Base-by-base conservation (phyloP, 1,140 invertebrate genomes). In the Sogatella furcifera region DNA sequence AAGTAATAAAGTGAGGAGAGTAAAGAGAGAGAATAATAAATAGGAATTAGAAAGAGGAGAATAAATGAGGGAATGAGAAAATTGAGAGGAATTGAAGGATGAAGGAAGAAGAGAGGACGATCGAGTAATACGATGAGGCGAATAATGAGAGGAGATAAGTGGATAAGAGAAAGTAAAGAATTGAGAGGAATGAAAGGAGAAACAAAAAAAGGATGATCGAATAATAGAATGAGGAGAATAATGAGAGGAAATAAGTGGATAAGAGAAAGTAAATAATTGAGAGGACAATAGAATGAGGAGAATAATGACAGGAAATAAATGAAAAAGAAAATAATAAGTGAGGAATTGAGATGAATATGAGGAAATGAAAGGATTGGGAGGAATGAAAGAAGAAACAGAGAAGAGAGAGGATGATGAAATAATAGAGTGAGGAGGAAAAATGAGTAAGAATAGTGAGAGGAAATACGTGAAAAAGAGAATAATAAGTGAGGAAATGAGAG, bases 101-200 rank as follows among this genome's bases (percentile, higher is more conserved):
- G 28, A 61, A 60, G n/a, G 46, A 60, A 52, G 53, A 38, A 60
- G 59, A 60, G 59, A 60, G 44, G 53, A 49, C 55, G 58, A 60
- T 44, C 34, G 58, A 54, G 58, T n/a, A n/a, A n/a, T n/a, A n/a
- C n/a, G n/a, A n/a, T n/a, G 52, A 49, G 53, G 44, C 55, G 58
- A 60, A 49, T 52, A 49, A 60, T 44, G 53, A 49, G 52, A 44
- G 53, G 52, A 24, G 53, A 44, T 24, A 49, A 60, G 17, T n/a
- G 46, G 28, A 31, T 11, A 22, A 17, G 46, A n/a, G 22, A n/a
- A 31, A 55, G 46, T 44, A 44, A 44, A 41, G 46, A 43, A 58
- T 34, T 46, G 41, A 52, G 46, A 52, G 46, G 31, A 34, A 15
- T 19, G 42, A 22, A 10, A 43, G 41, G 28, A 34, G 58, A 59